Evolutionary conservation across 1,140 invertebrate species (phyloP).

Genomic region (Drosophila pachea): DNA sequence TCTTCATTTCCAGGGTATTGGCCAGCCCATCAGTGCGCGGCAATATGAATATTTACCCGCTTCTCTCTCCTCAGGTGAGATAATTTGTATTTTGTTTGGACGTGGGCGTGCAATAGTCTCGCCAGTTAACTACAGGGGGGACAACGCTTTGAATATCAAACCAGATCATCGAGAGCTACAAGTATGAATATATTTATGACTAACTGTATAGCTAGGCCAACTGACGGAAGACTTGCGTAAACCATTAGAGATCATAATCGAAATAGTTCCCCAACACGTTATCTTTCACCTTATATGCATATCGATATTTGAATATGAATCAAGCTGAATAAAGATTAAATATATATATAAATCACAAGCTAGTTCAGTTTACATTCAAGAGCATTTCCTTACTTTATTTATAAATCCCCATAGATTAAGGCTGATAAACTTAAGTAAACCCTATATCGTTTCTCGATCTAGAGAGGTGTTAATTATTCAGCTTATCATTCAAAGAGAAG

Average conservation of each 20-base stretch:
- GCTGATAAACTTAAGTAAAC: too few relatives aligned
- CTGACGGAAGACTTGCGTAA: slow-evolving; percentile 23
- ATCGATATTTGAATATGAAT: neutral
- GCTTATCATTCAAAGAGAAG: too few relatives aligned
- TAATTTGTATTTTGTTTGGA: slow-evolving; percentile 30
- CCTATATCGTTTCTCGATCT: too few relatives aligned
- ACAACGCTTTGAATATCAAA: slow-evolving; percentile 35
- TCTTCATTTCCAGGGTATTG: slow-evolving; percentile 7
- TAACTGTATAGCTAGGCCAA: slow-evolving; percentile 20
- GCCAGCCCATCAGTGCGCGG: neutral
- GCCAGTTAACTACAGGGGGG: slow-evolving; percentile 27
- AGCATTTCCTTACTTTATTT: too few relatives aligned
- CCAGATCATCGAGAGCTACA: slow-evolving; percentile 33
- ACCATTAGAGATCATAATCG: slow-evolving; percentile 16
- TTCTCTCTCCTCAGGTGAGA: slow-evolving; percentile 16
- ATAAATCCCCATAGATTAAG: too few relatives aligned
- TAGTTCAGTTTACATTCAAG: too few relatives aligned
- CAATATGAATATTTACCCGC: neutral
- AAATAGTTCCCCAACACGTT: slow-evolving; percentile 8
- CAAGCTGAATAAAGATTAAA: too few relatives aligned
- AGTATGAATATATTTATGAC: slow-evolving; percentile 34
- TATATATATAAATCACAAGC: too few relatives aligned
- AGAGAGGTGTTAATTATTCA: too few relatives aligned
- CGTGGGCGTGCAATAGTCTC: slow-evolving; percentile 27
- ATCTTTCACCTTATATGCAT: slow-evolving; percentile 16